Percentiles rank a stretch among this genome's conserved stretches.
Conservation (phyloP, 2,113 vertebrate genomes). For the Morone chrysops region DNA sequence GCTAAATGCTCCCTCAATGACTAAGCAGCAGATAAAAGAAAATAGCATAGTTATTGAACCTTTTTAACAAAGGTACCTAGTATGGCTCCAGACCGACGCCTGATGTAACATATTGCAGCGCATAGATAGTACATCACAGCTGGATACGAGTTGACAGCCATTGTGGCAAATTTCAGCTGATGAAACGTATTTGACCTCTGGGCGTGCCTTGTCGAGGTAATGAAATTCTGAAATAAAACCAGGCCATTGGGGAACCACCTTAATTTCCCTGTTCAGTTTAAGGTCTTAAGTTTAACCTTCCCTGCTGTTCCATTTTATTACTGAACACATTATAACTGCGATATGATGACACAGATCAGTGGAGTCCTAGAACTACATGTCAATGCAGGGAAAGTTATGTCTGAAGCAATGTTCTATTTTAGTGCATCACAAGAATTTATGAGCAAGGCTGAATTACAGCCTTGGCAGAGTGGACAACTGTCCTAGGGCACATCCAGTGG, state of each 20-base stretch:
- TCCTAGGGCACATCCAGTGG: neutral
- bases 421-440: constrained; percentile 8
- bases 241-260: constrained; percentile 59
- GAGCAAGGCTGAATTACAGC: neutral
- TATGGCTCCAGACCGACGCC: neutral
- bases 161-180: constrained; percentile 47
- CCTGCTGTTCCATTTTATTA: constrained; percentile 67
- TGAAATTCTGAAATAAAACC: constrained; percentile 74
- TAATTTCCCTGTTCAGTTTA: constrained; percentile 74
- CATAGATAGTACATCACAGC: constrained; percentile 3
- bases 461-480: neutral
- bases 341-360: constrained; percentile 59
- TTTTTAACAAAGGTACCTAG: neutral
- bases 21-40: constrained; percentile 17
- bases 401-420: constrained; percentile 14
- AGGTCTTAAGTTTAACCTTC: constrained; percentile 69
- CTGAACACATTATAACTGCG: constrained; percentile 50
- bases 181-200: constrained; percentile 64
- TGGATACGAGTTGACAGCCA: constrained; percentile 4
- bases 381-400: neutral
- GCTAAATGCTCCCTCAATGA: neutral
- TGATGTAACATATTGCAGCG: constrained; percentile 35
- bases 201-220: constrained; percentile 64
- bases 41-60: neutral
- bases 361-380: constrained; percentile 15